Evolutionary conservation across 2,888 invertebrate genomes (phyloP).

Genomic region (Dendrolimus pini): DNA sequence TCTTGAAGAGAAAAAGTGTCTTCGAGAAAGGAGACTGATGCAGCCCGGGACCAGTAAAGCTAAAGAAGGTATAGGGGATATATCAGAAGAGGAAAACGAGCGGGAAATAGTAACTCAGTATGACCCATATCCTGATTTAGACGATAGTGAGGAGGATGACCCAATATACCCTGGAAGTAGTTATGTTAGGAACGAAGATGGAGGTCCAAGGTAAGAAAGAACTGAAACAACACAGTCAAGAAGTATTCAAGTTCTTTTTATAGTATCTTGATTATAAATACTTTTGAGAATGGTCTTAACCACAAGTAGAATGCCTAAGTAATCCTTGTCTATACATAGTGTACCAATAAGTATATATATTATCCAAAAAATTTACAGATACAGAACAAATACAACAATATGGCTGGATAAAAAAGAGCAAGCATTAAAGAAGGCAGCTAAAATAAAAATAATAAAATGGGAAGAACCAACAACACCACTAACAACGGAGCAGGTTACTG

Average conservation of each 20-base stretch:
- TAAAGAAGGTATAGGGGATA: slow-evolving; percentile 46
- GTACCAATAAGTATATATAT: no score
- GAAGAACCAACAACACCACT: slow-evolving; percentile 68
- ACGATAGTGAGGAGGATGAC: slow-evolving; percentile 88
- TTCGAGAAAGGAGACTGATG: slow-evolving; percentile 40
- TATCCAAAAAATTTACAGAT: slow-evolving; percentile 26
- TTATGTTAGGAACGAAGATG: slow-evolving; percentile 86
- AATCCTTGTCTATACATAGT: no score
- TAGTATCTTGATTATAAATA: no score
- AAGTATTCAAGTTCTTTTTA: no score
- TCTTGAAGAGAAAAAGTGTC: slow-evolving; percentile 55
- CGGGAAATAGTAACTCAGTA: slow-evolving; percentile 69
- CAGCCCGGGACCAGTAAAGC: slow-evolving; percentile 51
- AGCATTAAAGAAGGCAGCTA: slow-evolving; percentile 87
- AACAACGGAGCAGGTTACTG: slow-evolving; percentile 75
- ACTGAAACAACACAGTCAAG: no score
- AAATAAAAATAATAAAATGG: slow-evolving; percentile 86
- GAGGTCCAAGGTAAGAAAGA: slow-evolving; percentile 61
- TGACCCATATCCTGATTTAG: slow-evolving; percentile 85
- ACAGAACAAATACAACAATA: slow-evolving; percentile 92
- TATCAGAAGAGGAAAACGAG: slow-evolving; percentile 53
- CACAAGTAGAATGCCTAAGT: no score
- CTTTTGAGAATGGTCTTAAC: no score
- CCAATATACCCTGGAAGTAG: slow-evolving; percentile 58
- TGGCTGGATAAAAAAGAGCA: slow-evolving; percentile 92